Evolutionary conservation across 2,113 vertebrate species (phyloP).

Genomic region (Anarrhichthys ocellatus): DNA sequence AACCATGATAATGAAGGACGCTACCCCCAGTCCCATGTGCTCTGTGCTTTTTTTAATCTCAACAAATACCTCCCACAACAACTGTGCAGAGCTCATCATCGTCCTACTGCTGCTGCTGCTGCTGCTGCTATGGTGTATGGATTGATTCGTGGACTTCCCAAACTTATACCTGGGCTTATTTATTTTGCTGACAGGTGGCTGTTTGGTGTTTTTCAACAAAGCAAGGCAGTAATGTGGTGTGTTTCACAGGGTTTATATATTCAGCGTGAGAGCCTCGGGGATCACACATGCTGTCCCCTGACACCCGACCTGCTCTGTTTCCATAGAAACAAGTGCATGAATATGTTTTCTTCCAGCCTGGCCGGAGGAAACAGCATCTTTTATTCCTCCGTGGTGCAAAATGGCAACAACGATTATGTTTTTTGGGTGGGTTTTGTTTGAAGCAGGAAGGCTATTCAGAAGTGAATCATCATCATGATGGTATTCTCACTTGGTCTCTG

Average conservation of each 20-base stretch:
- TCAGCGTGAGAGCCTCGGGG: conserved; percentile 6
- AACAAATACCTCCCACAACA: not conserved
- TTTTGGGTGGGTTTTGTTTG: not conserved
- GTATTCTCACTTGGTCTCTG: not conserved
- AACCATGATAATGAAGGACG: not conserved
- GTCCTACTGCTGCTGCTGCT: not conserved
- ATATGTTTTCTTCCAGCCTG: conserved; percentile 3
- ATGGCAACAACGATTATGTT: not conserved
- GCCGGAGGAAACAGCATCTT: not conserved
- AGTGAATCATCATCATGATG: not conserved
- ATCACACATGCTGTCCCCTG: conserved; percentile 29
- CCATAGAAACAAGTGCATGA: conserved; percentile 35
- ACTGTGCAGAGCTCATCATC: not conserved
- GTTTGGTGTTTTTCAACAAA: conserved; percentile 19
- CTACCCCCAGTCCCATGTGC: not conserved
- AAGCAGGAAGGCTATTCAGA: not conserved
- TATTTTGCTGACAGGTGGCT: conserved; percentile 30
- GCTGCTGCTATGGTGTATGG: not conserved
- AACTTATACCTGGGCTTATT: conserved; percentile 18
- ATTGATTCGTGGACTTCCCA: not conserved
- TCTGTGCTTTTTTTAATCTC: not conserved
- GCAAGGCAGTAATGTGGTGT: conserved; percentile 23
- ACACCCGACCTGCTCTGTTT: conserved; percentile 27
- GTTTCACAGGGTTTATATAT: conserved; percentile 33
- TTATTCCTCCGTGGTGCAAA: conserved; percentile 14